Conservation (phyloP, 1,140 invertebrate genomes). For the Drosophila guanche region DNA sequence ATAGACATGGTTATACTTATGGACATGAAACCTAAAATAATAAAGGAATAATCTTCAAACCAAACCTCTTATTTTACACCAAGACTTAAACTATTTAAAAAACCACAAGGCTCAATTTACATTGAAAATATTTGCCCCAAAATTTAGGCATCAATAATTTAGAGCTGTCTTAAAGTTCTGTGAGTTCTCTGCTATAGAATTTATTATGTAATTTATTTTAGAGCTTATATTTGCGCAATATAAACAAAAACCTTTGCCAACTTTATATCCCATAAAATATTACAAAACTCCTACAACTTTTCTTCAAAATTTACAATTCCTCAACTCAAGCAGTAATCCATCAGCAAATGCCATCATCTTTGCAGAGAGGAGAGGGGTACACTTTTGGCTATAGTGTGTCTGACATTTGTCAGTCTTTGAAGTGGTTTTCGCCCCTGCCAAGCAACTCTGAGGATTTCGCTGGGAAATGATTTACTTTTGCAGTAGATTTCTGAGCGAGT, state of each 20-base stretch:
- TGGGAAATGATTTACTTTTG: constrained; percentile 47
- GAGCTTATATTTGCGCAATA: too few relatives aligned
- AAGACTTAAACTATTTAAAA: too few relatives aligned
- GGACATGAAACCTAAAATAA: too few relatives aligned
- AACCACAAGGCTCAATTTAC: too few relatives aligned
- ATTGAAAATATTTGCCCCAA: too few relatives aligned
- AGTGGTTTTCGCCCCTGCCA: neutral
- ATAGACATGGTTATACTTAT: too few relatives aligned
- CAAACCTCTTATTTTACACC: too few relatives aligned
- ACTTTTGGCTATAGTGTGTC: constrained; percentile 10
- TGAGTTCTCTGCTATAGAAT: too few relatives aligned
- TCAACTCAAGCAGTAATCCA: neutral
- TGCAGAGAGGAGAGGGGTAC: neutral
- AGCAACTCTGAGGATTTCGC: constrained; percentile 11
- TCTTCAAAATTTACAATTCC: neutral
- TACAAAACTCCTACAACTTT: neutral
- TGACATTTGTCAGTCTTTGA: constrained; percentile 16
- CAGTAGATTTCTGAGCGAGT: constrained; percentile 34
- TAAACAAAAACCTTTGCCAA: neutral
- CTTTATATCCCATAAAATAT: neutral
- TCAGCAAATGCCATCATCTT: constrained; percentile 1
- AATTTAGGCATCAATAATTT: too few relatives aligned
- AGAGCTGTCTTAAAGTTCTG: too few relatives aligned
- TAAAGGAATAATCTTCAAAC: too few relatives aligned
- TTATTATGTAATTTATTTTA: too few relatives aligned